These are phyloP conservation scores for Eurytoma californica DNA, from an alignment of 2,888 invertebrate species.

Conservation along the genomic window DNA sequence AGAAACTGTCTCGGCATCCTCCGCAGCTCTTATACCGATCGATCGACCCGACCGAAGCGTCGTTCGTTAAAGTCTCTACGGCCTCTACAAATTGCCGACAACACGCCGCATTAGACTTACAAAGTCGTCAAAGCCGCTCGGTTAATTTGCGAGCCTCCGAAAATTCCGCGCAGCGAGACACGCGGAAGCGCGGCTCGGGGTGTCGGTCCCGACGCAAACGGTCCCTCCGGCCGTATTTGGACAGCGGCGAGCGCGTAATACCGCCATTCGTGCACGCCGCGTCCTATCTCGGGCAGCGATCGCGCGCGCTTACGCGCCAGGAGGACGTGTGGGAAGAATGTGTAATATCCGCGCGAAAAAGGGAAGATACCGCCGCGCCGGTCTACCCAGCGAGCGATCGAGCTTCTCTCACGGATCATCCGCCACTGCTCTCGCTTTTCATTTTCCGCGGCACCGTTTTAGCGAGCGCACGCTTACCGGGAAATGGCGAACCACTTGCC, in stretches of 20 bases:
- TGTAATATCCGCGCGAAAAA: background rate
- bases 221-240: slow-evolving; percentile 18
- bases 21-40: too few species aligned
- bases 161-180: too few species aligned
- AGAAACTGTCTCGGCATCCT: too few species aligned
- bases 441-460: background rate
- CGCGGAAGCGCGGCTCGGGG: background rate
- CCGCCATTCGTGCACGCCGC: background rate
- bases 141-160: slow-evolving; percentile 5
- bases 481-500: too few species aligned
- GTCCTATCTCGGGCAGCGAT: background rate
- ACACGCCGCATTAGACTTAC: slow-evolving; percentile 8
- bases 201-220: slow-evolving; percentile 6
- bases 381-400: background rate
- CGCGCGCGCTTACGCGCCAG: background rate
- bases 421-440: slow-evolving; percentile 35
- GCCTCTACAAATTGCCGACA: slow-evolving; percentile 14
- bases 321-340: slow-evolving; percentile 29
- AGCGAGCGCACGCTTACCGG: too few species aligned
- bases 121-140: background rate
- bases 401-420: too few species aligned
- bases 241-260: background rate
- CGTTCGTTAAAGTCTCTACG: too few species aligned
- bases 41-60: too few species aligned
- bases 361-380: background rate